Percentiles rank a stretch among this genome's conserved stretches.
Evolutionary conservation across 2,797 vertebrate genomes (phyloP).

Genomic region (Dallia pectoralis): DNA sequence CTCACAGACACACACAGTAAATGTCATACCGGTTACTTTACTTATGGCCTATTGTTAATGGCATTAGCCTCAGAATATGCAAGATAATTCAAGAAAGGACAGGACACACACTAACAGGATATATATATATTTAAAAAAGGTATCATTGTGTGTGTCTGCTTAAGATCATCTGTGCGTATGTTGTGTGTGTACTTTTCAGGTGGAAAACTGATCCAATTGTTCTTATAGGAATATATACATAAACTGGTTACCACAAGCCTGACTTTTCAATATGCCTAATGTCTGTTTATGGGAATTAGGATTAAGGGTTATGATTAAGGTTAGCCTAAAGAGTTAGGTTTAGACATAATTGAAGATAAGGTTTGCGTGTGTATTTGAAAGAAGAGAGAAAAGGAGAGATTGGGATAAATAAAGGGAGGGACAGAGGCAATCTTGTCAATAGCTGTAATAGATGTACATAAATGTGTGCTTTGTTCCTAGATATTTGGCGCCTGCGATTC

Average conservation of each 20-base stretch:
- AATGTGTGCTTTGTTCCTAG: background rate
- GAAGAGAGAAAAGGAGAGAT: background rate
- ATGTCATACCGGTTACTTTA: constrained; percentile 1
- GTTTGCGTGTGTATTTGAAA: background rate
- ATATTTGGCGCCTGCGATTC: too few species aligned
- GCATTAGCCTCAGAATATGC: constrained; percentile 12
- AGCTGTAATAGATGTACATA: background rate
- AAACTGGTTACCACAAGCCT: too few species aligned
- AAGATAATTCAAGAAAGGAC: background rate
- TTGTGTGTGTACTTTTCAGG: background rate
- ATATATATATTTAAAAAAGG: constrained; percentile 32
- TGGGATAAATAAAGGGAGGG: too few species aligned
- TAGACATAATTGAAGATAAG: too few species aligned
- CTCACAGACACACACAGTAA: constrained; percentile 8
- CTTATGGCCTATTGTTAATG: background rate
- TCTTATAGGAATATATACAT: too few species aligned
- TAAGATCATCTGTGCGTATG: background rate
- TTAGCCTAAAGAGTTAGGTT: too few species aligned
- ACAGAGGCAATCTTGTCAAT: background rate
- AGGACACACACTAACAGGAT: background rate
- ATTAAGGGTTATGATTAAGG: too few species aligned
- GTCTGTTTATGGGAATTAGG: too few species aligned
- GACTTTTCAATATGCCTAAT: too few species aligned
- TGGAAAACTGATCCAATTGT: too few species aligned
- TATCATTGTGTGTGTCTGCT: constrained; percentile 33